These are phyloP conservation scores for Poecilia wingei DNA, from an alignment of 2,797 vertebrate species.

Conservation along the genomic window DNA sequence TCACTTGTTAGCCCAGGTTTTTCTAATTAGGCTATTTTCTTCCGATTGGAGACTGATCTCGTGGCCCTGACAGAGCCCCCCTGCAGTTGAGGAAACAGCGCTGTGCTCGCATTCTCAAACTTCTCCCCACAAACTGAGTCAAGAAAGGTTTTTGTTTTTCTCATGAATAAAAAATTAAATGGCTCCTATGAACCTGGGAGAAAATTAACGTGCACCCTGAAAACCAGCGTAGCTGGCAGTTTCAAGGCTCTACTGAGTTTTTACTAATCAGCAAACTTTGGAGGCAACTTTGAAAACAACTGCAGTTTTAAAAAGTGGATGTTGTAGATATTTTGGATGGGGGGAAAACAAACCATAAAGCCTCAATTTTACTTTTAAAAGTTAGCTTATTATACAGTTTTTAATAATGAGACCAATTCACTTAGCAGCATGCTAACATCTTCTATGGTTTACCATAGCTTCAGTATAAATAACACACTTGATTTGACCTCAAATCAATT, in stretches of 20 bases:
- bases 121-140: slow-evolving; percentile 40
- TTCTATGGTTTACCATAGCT: slow-evolving; percentile 2
- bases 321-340: neutral
- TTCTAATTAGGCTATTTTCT: slow-evolving; percentile 36
- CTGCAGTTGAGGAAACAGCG: slow-evolving; percentile 38
- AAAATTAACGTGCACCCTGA: slow-evolving; percentile 29
- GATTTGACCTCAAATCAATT: neutral
- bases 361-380: neutral
- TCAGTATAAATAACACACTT: neutral
- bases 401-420: neutral
- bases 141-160: slow-evolving; percentile 65
- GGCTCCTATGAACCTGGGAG: slow-evolving; percentile 37
- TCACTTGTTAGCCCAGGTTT: slow-evolving; percentile 53
- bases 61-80: slow-evolving; percentile 9
- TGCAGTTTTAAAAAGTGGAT: slow-evolving; percentile 23
- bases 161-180: slow-evolving; percentile 74
- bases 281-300: slow-evolving; percentile 25
- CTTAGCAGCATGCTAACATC: neutral
- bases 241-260: slow-evolving; percentile 39
- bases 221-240: slow-evolving; percentile 34
- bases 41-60: slow-evolving; percentile 38
- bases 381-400: neutral
- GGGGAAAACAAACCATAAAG: neutral
- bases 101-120: slow-evolving; percentile 30
- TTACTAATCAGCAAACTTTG: slow-evolving; percentile 43